Percentiles rank a stretch among this genome's conserved stretches.
Evolutionary conservation across 2,888 invertebrate genomes (phyloP).

Genomic region (Isotomurus palustris): DNA sequence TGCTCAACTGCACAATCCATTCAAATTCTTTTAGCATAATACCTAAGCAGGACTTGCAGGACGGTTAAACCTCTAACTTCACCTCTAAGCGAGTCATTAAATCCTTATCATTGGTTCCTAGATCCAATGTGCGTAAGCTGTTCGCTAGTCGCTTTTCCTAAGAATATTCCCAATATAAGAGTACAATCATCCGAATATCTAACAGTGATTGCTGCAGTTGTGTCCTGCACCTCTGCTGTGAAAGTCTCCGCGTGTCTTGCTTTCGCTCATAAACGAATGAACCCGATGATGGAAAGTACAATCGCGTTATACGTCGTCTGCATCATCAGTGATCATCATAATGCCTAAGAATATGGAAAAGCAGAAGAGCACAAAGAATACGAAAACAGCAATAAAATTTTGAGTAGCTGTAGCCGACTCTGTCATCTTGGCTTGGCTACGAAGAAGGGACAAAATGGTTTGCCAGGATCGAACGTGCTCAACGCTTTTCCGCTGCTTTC

Average conservation of each 20-base stretch:
- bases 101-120: neutral
- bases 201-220: no score
- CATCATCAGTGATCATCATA: conserved; percentile 6
- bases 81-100: no score
- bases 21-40: no score
- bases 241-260: neutral
- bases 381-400: conserved; percentile 9
- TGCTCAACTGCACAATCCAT: no score
- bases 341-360: conserved; percentile 15
- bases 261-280: neutral
- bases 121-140: conserved; percentile 8
- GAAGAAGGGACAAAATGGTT: neutral
- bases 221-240: no score
- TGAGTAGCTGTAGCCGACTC: conserved; percentile 4
- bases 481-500: no score
- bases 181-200: no score
- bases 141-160: conserved; percentile 11
- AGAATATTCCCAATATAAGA: no score
- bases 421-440: conserved; percentile 9
- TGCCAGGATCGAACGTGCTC: conserved; percentile 11
- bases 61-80: no score
- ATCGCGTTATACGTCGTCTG: neutral
- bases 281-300: neutral
- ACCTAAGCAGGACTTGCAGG: no score
- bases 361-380: conserved; percentile 18